These are phyloP conservation scores for Argentina silus DNA, from an alignment of 2,797 vertebrate species.

Conservation along the genomic window DNA sequence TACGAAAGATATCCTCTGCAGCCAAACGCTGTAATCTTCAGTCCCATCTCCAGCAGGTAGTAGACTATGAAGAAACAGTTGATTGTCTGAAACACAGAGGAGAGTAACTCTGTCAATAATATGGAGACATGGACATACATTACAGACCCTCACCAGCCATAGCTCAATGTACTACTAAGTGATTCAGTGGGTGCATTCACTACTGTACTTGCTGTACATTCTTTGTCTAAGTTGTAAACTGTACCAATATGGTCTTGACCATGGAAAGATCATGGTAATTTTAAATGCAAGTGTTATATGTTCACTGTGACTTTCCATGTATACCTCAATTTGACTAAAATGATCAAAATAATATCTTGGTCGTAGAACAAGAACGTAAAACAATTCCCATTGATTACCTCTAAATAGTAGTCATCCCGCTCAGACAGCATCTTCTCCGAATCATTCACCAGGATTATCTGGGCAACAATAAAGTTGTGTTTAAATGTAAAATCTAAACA, in stretches of 20 bases:
- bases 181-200: neutral
- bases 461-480: neutral
- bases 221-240: no score
- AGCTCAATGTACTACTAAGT: no score
- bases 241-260: no score
- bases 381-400: conserved; percentile 63
- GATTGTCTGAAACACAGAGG: conserved; percentile 62
- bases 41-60: conserved; percentile 77
- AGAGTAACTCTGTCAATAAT: neutral
- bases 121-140: neutral
- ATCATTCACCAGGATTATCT: conserved; percentile 79
- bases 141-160: neutral
- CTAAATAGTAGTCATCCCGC: conserved; percentile 76
- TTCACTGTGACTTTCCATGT: no score
- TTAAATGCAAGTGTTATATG: no score
- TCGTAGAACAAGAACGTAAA: no score
- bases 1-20: conserved; percentile 73
- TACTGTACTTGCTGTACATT: no score
- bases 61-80: conserved; percentile 77
- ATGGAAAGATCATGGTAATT: no score
- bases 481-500: neutral
- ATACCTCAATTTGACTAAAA: no score
- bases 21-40: conserved; percentile 78
- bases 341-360: no score
- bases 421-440: conserved; percentile 64